Evolutionary conservation across 2,888 invertebrate genomes (phyloP), one percentile per base, ranked within the genome.

Genomic region (Leuctra nigra): DNA sequence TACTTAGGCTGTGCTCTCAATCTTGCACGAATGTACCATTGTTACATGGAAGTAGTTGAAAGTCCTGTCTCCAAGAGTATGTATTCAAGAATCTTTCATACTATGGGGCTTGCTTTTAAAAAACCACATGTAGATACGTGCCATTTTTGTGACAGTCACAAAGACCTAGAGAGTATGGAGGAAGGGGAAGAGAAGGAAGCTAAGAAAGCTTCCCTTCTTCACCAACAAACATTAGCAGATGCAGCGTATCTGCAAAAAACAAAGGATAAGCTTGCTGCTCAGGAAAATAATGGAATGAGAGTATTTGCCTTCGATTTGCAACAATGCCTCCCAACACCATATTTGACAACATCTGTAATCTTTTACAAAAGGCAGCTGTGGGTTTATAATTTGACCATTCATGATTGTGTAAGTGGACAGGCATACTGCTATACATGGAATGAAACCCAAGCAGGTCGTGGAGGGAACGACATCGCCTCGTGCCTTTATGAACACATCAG

Each of bases 261-360:
- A 35, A 24, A 14, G 29, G 55, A 55, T 22, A 55, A 47, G 33
- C 29, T 29, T 14, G 47, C 13, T 13, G 35, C 33, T 46, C 14
- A 23, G 16, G 35, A 23, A 55, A 29, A 35, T 29, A 20, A n/a
- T 14, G 25, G 25, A 13, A 29, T 55, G 38, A 41, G 38, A 23
- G 39, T 24, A 24, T 25, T 33, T 35, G 29, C 35, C 14, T 44
- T 41, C 39, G 44, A 55, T 46, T 33, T 55, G 35, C 46, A 55
- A 13, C 44, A 55, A 44, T 47, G 55, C 47, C 46, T 47, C 18
- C 46, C 55, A 44, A 55, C 55, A 16, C 55, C 55, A 18, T 24
- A 44, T 22, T 46, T 55, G 46, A 46, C 24, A 44, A 44, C 23
- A n/a, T 44, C 44, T 20, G 35, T 55, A 25, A 24, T 20, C 25